Evolutionary conservation across 2,797 vertebrate species (phyloP).

Genomic region (Typhlichthys subterraneus): DNA sequence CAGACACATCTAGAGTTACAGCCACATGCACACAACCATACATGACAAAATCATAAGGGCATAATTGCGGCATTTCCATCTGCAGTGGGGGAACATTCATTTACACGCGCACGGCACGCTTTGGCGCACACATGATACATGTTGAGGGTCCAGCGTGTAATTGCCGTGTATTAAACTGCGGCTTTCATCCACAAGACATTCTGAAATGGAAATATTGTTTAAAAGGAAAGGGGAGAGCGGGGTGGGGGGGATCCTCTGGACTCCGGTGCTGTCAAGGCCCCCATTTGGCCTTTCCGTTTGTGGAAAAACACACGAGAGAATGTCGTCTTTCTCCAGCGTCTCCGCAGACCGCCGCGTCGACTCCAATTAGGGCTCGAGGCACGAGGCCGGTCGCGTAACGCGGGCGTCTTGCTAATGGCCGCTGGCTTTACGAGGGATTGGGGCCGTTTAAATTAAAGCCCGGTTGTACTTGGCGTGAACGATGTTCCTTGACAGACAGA

Average conservation of each 20-base stretch:
- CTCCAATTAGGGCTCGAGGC: slow-evolving; percentile 55
- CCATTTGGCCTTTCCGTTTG: slow-evolving; percentile 36
- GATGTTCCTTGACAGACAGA: slow-evolving; percentile 29
- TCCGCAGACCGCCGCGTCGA: slow-evolving; percentile 53
- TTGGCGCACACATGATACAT: slow-evolving; percentile 30
- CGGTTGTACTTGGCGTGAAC: slow-evolving; percentile 35
- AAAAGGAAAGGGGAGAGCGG: neutral
- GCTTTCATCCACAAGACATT: slow-evolving; percentile 57
- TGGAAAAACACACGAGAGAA: slow-evolving; percentile 70
- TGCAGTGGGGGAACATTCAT: slow-evolving; percentile 56
- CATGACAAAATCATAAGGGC: slow-evolving; percentile 50
- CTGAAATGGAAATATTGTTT: slow-evolving; percentile 56
- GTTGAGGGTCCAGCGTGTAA: slow-evolving; percentile 60
- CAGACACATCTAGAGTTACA: slow-evolving; percentile 60
- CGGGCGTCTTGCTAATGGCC: slow-evolving; percentile 41
- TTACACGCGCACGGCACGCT: slow-evolving; percentile 44
- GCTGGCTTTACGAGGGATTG: slow-evolving; percentile 53
- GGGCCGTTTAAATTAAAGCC: slow-evolving; percentile 40
- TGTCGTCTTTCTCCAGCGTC: slow-evolving; percentile 51
- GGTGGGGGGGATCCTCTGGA: slow-evolving; percentile 12
- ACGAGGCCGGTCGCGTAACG: slow-evolving; percentile 39
- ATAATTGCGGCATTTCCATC: slow-evolving; percentile 53
- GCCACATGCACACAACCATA: slow-evolving; percentile 54
- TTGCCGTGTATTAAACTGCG: slow-evolving; percentile 55
- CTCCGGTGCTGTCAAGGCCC: slow-evolving; percentile 34